Base-by-base conservation (phyloP, 1,140 invertebrate genomes). In the Dolichoris vasculosae region DNA sequence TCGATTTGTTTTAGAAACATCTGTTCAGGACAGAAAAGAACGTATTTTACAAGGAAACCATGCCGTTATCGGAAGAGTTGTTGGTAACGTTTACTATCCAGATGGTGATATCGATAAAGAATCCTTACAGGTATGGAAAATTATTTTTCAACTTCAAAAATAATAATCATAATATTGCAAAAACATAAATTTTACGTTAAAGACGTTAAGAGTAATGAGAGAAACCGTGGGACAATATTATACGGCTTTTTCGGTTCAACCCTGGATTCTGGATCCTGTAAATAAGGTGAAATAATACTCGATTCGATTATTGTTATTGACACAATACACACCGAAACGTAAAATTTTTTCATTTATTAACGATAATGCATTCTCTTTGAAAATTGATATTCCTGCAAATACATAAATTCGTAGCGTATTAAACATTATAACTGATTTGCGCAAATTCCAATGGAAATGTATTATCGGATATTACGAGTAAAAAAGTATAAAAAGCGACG, bases 251-350 rank as follows among this genome's bases (percentile, higher is more conserved):
- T 90, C 88, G 2, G 88, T 91, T 11, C 90, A 91, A 81, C 89
- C 91, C 0, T 92, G 91, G 91, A 87, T 93, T 11, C 13, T 92
- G 2, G 35, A 85, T 38, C 89, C 90, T 3, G 32, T 92, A n/a
- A 89, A 92, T 40, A 86, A 30, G 80, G 90, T 92, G 90, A 89
- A 79, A 69, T 64, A n/a, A n/a, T 2, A 51, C 2, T 17, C 48
- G 15, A 15, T 51, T 51, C 15, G n/a, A n/a, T n/a, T 17, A 51
- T 51, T 51, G 48, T 8, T 9, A 51, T 13, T 17, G 48, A 93
- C 63, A 89, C 93, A 2, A 87, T 92, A 15, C 15, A n/a, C n/a
- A n/a, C n/a, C n/a, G n/a, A n/a, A n/a, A n/a, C n/a, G n/a, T n/a
- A n/a, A n/a, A n/a, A n/a, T n/a, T n/a, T n/a, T n/a, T n/a, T n/a